Conservation (phyloP, 2,113 vertebrate genomes). For the Eonycteris spelaea region DNA sequence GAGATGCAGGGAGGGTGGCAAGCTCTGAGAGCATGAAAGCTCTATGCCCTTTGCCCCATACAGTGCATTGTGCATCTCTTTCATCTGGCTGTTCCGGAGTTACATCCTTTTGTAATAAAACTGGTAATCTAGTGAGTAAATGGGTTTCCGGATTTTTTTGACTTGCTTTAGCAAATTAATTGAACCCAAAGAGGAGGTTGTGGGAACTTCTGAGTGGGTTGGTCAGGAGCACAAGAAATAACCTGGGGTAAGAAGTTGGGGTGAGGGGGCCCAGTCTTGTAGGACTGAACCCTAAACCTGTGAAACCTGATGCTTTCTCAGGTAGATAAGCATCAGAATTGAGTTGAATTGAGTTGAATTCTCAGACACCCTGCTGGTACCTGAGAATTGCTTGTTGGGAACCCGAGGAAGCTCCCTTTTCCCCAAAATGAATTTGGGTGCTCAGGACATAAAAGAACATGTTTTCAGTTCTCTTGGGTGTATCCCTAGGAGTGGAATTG, state of each 20-base stretch:
- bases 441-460: not conserved
- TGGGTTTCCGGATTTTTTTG: not conserved
- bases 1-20: not conserved
- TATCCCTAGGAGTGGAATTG: not conserved
- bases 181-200: not conserved
- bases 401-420: not conserved
- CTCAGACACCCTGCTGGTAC: not conserved
- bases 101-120: not conserved
- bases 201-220: not conserved
- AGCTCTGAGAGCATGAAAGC: not conserved
- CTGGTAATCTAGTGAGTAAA: not conserved
- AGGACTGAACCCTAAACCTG: not conserved
- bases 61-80: not conserved
- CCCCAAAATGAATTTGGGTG: not conserved
- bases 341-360: not conserved
- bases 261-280: not conserved
- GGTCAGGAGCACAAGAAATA: not conserved
- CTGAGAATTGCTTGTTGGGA: not conserved
- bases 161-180: not conserved
- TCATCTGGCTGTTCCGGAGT: not conserved
- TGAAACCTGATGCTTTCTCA: not conserved
- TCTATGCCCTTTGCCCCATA: not conserved
- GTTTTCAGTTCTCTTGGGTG: not conserved
- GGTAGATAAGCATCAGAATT: not conserved
- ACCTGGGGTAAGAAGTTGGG: not conserved